Conservation (phyloP, 2,113 vertebrate genomes). For the Mustela nigripes region DNA sequence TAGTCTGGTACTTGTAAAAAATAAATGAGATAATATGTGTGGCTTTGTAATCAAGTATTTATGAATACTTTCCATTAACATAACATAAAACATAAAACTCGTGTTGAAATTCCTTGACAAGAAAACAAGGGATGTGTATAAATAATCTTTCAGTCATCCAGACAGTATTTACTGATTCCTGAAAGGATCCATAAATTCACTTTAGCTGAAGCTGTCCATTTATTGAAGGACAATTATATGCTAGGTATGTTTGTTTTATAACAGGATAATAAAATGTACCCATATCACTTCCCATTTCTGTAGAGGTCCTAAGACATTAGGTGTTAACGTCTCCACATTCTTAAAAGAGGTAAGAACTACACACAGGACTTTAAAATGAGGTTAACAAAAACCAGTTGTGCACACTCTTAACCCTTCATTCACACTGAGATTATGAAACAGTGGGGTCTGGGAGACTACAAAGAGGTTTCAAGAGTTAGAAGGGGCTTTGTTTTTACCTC, state of each 20-base stretch:
- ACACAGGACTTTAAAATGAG: not conserved
- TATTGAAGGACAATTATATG: not conserved
- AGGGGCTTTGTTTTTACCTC: not conserved
- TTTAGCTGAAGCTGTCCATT: not conserved
- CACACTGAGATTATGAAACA: not conserved
- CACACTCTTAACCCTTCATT: not conserved
- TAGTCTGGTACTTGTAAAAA: not conserved
- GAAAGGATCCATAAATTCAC: not conserved
- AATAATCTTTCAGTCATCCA: not conserved
- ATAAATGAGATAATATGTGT: not conserved
- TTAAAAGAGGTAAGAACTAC: not conserved
- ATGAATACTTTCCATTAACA: not conserved
- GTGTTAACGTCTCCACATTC: not conserved
- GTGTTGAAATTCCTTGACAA: not conserved
- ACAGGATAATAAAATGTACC: not conserved
- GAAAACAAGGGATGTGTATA: not conserved
- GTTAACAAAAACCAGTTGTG: not conserved
- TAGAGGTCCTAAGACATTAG: not conserved
- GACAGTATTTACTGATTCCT: not conserved
- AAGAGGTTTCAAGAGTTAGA: not conserved
- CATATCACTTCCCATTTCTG: not conserved
- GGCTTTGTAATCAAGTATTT: slow-evolving; percentile 5
- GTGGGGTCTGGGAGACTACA: not conserved
- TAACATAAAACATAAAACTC: not conserved
- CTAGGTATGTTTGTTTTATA: not conserved